phyloP scores from a whole-genome alignment of 2,113 vertebrate species.

The Gracilinanus agilis region DNA sequence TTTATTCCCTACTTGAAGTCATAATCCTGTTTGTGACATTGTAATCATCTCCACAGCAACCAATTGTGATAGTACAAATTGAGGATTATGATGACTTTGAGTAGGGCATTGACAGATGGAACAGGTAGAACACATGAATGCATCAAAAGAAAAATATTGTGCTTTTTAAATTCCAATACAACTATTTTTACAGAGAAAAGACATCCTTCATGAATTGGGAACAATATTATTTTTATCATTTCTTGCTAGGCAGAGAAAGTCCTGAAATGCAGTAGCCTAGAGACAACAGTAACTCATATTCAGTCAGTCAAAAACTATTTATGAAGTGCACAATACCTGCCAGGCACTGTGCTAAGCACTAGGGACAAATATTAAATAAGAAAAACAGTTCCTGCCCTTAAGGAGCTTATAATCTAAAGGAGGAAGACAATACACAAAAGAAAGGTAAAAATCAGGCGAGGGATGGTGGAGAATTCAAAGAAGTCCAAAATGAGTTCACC shows the following conservation, averaged over 20 bases:
- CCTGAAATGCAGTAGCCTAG: background rate
- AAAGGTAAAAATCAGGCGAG: background rate
- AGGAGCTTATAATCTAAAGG: background rate
- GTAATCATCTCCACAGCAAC: background rate
- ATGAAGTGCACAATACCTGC: too few species aligned
- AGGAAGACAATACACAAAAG: background rate
- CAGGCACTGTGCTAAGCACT: background rate
- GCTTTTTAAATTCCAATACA: background rate
- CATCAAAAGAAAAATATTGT: background rate
- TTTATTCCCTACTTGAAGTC: background rate
- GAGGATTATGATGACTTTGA: background rate
- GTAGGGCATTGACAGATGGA: too few species aligned
- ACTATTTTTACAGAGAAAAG: background rate
- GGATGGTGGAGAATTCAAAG: background rate
- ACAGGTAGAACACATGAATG: background rate
- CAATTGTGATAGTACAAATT: background rate
- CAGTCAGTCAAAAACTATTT: too few species aligned
- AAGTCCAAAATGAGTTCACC: background rate
- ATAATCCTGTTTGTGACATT: background rate
- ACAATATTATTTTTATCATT: background rate
- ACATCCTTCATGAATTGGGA: background rate
- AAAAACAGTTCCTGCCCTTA: background rate
- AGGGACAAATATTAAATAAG: background rate
- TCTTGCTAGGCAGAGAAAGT: background rate
- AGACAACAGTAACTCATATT: background rate